Conservation (phyloP, 1,140 invertebrate species). For the Homarus americanus region DNA sequence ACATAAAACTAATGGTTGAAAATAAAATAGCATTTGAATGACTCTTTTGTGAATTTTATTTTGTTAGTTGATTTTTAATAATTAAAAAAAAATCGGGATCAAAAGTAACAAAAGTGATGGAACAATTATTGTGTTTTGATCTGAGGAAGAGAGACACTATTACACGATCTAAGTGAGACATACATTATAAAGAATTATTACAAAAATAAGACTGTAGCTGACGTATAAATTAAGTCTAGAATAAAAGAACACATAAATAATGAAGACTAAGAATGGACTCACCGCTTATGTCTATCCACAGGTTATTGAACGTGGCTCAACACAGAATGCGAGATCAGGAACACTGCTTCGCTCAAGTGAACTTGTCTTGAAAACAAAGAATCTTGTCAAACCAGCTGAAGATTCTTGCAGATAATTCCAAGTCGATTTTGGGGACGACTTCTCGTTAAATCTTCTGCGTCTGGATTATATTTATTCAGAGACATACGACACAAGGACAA, state of each 20-base stretch:
- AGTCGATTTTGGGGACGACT: too few species aligned
- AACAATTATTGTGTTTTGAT: background rate
- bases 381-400: conserved; percentile 20
- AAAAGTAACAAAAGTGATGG: background rate
- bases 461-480: background rate
- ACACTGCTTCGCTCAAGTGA: background rate
- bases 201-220: background rate
- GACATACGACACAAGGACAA: background rate
- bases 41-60: background rate
- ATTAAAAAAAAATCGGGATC: too few species aligned
- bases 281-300: background rate
- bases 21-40: background rate
- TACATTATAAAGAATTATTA: background rate
- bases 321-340: background rate
- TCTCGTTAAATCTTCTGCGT: background rate
- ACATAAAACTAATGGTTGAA: background rate
- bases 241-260: conserved; percentile 5
- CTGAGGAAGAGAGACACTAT: background rate
- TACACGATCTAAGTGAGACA: background rate
- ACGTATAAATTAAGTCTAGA: background rate
- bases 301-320: background rate
- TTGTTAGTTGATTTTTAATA: background rate
- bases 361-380: background rate
- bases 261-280: background rate
- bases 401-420: background rate